Percentiles rank a stretch among this genome's conserved stretches.
phyloP scores from a whole-genome alignment of 2,888 invertebrate genomes.

The Phania funesta region DNA sequence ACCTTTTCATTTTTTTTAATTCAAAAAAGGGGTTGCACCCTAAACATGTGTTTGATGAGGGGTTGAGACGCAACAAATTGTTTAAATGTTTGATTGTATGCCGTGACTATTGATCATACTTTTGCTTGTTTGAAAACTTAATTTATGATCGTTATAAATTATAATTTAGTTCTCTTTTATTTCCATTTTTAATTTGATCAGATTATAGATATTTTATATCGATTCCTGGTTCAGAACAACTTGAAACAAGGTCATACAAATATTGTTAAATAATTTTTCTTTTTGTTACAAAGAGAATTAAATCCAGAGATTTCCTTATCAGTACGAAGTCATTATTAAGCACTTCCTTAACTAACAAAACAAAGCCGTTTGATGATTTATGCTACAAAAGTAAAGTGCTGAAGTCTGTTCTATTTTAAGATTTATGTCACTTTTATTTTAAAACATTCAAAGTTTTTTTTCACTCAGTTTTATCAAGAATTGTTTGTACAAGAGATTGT shows the following conservation, averaged over 20 bases:
- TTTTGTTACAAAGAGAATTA: too few species aligned
- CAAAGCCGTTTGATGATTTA: too few species aligned
- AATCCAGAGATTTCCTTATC: too few species aligned
- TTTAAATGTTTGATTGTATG: background rate
- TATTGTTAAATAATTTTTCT: too few species aligned
- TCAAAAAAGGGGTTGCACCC: background rate
- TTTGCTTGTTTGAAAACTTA: background rate
- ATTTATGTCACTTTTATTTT: background rate
- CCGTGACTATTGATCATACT: conserved; percentile 6
- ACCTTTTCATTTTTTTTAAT: background rate
- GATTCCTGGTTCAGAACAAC: too few species aligned
- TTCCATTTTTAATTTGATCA: background rate
- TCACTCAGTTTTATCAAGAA: background rate
- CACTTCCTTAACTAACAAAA: background rate
- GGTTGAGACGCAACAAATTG: background rate
- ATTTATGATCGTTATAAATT: conserved; percentile 49
- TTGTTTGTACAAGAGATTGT: background rate
- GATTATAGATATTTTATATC: background rate
- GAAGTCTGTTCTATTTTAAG: background rate
- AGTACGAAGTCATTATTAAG: background rate
- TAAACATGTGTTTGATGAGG: background rate
- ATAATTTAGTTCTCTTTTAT: conserved; percentile 20
- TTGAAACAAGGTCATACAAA: too few species aligned
- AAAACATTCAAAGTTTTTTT: background rate
- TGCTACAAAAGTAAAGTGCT: too few species aligned